These are phyloP conservation scores for Cavia aperea DNA, from an alignment of 2,113 vertebrate genomes.

Conservation along the genomic window DNA sequence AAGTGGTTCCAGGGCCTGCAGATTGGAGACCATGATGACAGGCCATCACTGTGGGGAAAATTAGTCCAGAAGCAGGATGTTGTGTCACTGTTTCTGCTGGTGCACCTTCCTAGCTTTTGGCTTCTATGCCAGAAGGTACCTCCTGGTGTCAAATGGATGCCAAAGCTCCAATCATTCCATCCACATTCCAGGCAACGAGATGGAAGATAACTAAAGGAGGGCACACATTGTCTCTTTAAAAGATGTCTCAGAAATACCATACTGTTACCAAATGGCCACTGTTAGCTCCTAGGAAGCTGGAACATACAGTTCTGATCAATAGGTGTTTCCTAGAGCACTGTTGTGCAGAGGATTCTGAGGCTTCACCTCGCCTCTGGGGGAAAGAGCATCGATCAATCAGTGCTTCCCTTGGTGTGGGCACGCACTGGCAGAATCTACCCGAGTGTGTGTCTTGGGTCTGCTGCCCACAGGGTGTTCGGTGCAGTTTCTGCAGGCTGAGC, in stretches of 20 bases:
- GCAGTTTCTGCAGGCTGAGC: conserved; percentile 12
- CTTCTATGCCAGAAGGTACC: not conserved
- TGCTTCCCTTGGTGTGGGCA: not conserved
- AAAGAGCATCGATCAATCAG: not conserved
- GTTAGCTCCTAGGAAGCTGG: not conserved
- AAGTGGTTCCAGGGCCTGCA: not conserved
- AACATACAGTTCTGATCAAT: not conserved
- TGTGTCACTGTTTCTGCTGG: not conserved
- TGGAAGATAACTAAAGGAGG: not conserved
- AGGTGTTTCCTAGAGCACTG: not conserved
- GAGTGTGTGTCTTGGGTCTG: not conserved
- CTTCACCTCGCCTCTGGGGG: not conserved
- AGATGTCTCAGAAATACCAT: conserved; percentile 7
- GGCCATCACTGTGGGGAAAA: not conserved
- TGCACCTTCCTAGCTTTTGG: not conserved
- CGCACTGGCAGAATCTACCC: not conserved
- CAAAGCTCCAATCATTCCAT: not conserved
- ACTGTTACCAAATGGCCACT: not conserved
- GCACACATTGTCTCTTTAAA: not conserved
- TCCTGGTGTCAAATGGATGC: not conserved
- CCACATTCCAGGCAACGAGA: not conserved
- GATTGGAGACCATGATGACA: not conserved
- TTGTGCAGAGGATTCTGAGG: not conserved
- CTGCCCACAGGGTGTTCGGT: not conserved
- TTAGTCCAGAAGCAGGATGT: not conserved